These are phyloP conservation scores for Platerodrilus igneus DNA, from an alignment of 2,888 invertebrate species.

Conservation along the genomic window DNA sequence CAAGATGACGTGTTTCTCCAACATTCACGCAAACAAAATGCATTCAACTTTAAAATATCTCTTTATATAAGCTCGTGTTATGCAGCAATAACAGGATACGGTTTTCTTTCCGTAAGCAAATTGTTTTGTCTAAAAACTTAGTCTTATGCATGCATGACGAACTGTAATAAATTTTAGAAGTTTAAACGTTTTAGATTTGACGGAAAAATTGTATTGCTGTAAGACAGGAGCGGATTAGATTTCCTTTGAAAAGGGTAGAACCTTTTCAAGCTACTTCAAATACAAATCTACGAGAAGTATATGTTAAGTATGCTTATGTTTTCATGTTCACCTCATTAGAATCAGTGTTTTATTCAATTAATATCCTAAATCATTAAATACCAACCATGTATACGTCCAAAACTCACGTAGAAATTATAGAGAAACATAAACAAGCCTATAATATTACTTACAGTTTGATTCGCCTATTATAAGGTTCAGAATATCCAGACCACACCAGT, in stretches of 20 bases:
- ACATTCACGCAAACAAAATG: slow-evolving; percentile 21
- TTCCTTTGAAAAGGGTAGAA: slow-evolving; percentile 5
- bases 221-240: too few relatives aligned
- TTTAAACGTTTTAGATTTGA: too few relatives aligned
- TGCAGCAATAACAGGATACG: slow-evolving; percentile 23
- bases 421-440: too few relatives aligned
- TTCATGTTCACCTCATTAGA: not conserved
- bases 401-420: too few relatives aligned
- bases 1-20: slow-evolving; percentile 23
- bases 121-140: slow-evolving; percentile 17
- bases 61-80: slow-evolving; percentile 19
- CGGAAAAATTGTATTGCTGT: too few relatives aligned
- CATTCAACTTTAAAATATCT: slow-evolving; percentile 22
- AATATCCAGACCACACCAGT: too few relatives aligned
- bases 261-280: slow-evolving; percentile 4
- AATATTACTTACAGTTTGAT: too few relatives aligned
- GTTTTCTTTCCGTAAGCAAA: slow-evolving; percentile 22
- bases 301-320: too few relatives aligned
- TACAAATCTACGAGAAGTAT: slow-evolving; percentile 3
- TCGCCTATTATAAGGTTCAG: too few relatives aligned
- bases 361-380: too few relatives aligned
- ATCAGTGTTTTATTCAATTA: not conserved
- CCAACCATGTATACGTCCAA: too few relatives aligned
- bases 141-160: slow-evolving; percentile 19
- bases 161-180: slow-evolving; percentile 22